These are phyloP conservation scores for Embidobia sp. DNA, from an alignment of 2,888 invertebrate genomes.

Conservation along the genomic window DNA sequence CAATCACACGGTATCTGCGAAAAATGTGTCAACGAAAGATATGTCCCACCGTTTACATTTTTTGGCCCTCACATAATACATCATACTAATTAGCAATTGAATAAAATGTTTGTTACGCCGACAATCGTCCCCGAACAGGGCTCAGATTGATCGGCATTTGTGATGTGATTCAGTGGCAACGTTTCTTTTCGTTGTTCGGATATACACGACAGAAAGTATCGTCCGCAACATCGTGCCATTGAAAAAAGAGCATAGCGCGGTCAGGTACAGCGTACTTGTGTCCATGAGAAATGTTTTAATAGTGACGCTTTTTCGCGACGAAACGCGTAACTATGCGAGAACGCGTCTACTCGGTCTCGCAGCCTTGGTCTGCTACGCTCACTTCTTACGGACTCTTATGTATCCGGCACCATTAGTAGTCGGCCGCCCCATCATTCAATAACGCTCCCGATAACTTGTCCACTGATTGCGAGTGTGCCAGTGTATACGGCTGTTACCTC, in stretches of 20 bases:
- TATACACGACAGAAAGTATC: conserved; percentile 4
- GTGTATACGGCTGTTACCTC: conserved; percentile 57
- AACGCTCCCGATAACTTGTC: conserved; percentile 77
- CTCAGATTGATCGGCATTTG: conserved; percentile 28
- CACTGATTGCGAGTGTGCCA: conserved; percentile 61
- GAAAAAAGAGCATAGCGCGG: conserved; percentile 22
- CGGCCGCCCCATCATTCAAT: conserved; percentile 81
- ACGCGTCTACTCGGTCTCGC: conserved; percentile 70
- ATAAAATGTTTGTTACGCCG: conserved; percentile 29
- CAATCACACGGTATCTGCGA: no score
- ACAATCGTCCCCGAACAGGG: conserved; percentile 1
- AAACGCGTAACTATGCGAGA: conserved; percentile 74
- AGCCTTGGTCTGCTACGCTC: conserved; percentile 75
- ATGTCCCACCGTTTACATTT: background rate
- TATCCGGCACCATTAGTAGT: conserved; percentile 80
- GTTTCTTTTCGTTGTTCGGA: conserved; percentile 13
- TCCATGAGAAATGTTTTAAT: conserved; percentile 55
- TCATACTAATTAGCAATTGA: conserved; percentile 34
- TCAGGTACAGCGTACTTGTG: conserved; percentile 24
- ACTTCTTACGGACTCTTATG: conserved; percentile 76
- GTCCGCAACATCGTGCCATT: conserved; percentile 8
- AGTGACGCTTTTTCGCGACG: conserved; percentile 44
- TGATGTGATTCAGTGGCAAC: conserved; percentile 16
- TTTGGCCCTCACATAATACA: background rate
- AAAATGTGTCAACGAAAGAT: conserved; percentile 2